Evolutionary conservation across 2,888 invertebrate genomes (phyloP), one percentile per base, ranked within the genome.

Genomic region (Parelbella ahira): DNA sequence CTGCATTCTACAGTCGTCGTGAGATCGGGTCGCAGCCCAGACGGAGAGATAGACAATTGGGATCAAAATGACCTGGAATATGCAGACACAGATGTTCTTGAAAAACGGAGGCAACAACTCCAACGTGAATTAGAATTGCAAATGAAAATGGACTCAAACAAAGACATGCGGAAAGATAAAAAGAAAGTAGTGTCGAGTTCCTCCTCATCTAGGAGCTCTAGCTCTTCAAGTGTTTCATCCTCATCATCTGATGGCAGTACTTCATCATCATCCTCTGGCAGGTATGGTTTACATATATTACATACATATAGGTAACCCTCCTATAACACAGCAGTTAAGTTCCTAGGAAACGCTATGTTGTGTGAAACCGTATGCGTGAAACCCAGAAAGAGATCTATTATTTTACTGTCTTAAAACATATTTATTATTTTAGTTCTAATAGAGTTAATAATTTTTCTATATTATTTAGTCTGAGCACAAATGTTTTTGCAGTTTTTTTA

Each of bases 61-160:
- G 92, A 93, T 72, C 93, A 93, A 72, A 92, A 91, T 65, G 92
- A 93, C 81, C 75, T 94, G 78, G 94, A 94, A 71, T 93, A 93
- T 84, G 93, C 93, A 50, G 94, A 94, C 79, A 93, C 94, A 48
- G 93, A 93, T 70, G 93, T 91, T 53, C 86, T 94, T 64, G 94
- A 94, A 74, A 92, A 93, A 71, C 89, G 93, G 56, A 87, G 94
- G 50, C 91, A 91, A 65, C 91, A 93, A 65, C 83, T 94, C 62
- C 93, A 94, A 70, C 89, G 93, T 60, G 93, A 94, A 86, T 83
- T 94, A 72, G 93, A 93, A 70, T 78, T 93, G 68, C 93, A 93
- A 80, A 84, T 93, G 89, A 93, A 93, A 88, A 93, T 93, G 89
- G 93, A 93, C 63, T 89, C 84, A 52, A 66, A 64, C 58, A 92